A percentile compares a stretch with the other conserved stretches of the same genome.
These are phyloP conservation scores for Theocolax elegans DNA, from an alignment of 1,140 invertebrate genomes.

Conservation along the genomic window DNA sequence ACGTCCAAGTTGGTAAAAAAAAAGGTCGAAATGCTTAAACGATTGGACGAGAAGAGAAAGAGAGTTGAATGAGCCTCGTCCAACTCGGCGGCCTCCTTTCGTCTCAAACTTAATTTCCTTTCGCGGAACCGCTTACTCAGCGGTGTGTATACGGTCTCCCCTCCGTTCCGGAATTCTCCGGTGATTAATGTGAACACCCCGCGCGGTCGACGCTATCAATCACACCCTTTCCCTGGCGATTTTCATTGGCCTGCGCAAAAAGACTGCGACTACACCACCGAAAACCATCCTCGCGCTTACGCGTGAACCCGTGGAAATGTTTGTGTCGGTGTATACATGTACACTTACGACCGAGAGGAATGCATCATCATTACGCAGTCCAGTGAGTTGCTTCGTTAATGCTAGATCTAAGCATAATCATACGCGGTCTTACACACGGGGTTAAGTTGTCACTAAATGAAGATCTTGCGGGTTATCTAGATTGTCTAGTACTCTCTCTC, in stretches of 20 bases:
- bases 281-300: too few species aligned
- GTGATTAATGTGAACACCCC: slow-evolving; percentile 24
- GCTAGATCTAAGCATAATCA: not conserved
- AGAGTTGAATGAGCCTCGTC: slow-evolving; percentile 18
- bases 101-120: slow-evolving; percentile 24
- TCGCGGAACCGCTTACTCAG: slow-evolving; percentile 28
- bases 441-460: too few species aligned
- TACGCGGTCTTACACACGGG: too few species aligned
- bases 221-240: not conserved
- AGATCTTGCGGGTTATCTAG: too few species aligned
- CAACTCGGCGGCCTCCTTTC: not conserved
- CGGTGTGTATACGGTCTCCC: not conserved
- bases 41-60: too few species aligned
- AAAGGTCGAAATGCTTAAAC: slow-evolving; percentile 1
- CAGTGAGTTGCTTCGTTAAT: slow-evolving; percentile 31
- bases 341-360: slow-evolving; percentile 36
- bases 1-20: too few species aligned
- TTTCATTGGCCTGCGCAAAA: not conserved
- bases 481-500: too few species aligned
- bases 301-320: too few species aligned
- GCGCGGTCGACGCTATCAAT: slow-evolving; percentile 22
- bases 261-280: not conserved
- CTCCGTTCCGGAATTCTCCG: not conserved
- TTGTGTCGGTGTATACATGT: too few species aligned
- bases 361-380: slow-evolving; percentile 53